phyloP scores from a whole-genome alignment of 2,888 invertebrate species.

The Epirrita christyi region DNA sequence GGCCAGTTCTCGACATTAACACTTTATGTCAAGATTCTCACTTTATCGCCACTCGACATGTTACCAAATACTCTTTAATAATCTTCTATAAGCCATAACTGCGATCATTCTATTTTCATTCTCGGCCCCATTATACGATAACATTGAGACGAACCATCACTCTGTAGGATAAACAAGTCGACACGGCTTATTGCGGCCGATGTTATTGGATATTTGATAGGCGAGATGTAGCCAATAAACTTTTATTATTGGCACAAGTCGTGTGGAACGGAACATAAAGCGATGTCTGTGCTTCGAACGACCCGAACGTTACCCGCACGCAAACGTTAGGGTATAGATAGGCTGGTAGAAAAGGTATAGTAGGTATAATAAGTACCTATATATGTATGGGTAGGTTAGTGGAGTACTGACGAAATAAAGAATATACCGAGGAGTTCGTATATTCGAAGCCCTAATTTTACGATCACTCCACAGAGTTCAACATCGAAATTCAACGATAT shows the following conservation, averaged over 20 bases:
- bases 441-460: constrained; percentile 73
- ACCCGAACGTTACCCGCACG: constrained; percentile 36
- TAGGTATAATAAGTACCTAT: too few relatives aligned
- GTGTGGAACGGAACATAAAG: constrained; percentile 58
- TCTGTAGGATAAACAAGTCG: constrained; percentile 59
- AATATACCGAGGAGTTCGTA: constrained; percentile 37
- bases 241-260: constrained; percentile 72
- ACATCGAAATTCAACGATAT: constrained; percentile 78
- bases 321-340: constrained; percentile 27
- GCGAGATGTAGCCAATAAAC: constrained; percentile 71
- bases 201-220: constrained; percentile 74
- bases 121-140: constrained; percentile 55
- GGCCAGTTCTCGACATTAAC: constrained; percentile 46
- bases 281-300: constrained; percentile 39
- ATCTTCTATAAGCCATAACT: constrained; percentile 41
- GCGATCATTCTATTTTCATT: constrained; percentile 51
- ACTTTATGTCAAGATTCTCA: constrained; percentile 56
- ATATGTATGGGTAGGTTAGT: constrained; percentile 16
- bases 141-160: constrained; percentile 54
- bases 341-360: constrained; percentile 29
- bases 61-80: constrained; percentile 53
- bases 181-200: constrained; percentile 63
- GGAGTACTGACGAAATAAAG: neutral
- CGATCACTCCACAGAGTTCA: constrained; percentile 67
- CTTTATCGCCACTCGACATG: constrained; percentile 51